Base-by-base conservation (phyloP, 2,888 invertebrate genomes). In the Syrista parreyssii region DNA sequence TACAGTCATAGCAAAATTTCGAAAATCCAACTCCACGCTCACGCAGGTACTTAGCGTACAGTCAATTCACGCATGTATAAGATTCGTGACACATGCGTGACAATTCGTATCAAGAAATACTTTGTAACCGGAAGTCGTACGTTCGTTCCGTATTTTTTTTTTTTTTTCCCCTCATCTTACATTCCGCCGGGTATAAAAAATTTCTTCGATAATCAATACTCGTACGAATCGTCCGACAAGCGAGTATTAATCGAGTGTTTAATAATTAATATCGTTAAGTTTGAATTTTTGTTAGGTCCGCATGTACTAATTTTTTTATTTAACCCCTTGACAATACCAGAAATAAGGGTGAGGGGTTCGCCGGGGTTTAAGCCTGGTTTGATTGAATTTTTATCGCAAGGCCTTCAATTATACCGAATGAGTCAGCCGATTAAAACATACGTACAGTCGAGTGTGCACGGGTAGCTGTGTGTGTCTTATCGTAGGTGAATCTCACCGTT, bases 31-130 rank as follows among this genome's bases (percentile, higher is more conserved):
- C 55, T 23, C 55, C 15, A 55, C 23, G 23, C 55, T 55, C 55
- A 23, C 55, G 23, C 0, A 6, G 55, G 31, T 71, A 71, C 33
- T 71, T 31, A 71, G 12, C 11, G 32, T 33, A 33, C 71, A 33
- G 12, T 71, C 32, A 6, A 23, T 71, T 31, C 31, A 33, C 71
- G 71, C 71, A 9, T 23, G 71, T 71, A 31, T 31, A 31, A 32
- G 71, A 71, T 71, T 71, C 71, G 12, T 32, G 33, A 71, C 71
- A 71, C 71, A 31, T 71, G 33, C 71, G 71, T 71, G 71, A 71
- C 71, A 71, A 31, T 71, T 71, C 12, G 31, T 33, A 33, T 71
- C n/a, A 33, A 32, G 71, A 6, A 71, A 23, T 71, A 32, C 33
- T 33, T 71, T 31, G 71, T 71, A 23, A 55, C 55, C 55, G 55